A percentile compares a stretch with the other conserved stretches of the same genome.
Conservation (phyloP, 2,888 invertebrate species). For the Hydrotaea cyrtoneurina region DNA sequence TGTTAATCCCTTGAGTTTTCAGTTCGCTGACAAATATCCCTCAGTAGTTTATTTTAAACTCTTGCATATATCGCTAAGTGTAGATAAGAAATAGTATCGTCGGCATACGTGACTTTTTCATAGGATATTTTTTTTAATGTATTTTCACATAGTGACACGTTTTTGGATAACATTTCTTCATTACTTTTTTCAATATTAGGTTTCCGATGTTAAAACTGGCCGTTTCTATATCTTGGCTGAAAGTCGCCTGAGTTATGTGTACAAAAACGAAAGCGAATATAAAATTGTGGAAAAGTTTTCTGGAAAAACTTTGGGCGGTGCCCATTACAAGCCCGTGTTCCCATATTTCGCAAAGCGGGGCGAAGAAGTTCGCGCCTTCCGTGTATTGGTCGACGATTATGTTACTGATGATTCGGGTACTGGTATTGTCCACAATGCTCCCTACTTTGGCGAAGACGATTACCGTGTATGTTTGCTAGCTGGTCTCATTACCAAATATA, state of each 20-base stretch:
- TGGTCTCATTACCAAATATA: constrained; percentile 93
- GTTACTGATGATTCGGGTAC: constrained; percentile 98
- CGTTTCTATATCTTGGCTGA: constrained; percentile 93
- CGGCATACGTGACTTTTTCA: too few species aligned
- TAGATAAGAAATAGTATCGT: too few species aligned
- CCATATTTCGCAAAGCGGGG: constrained; percentile 88
- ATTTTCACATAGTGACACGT: too few species aligned
- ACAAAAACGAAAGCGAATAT: constrained; percentile 90
- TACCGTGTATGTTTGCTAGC: constrained; percentile 89
- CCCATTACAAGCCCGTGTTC: constrained; percentile 94
- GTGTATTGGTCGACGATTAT: constrained; percentile 93
- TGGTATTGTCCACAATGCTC: constrained; percentile 98
- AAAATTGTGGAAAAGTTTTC: constrained; percentile 89
- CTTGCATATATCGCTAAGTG: too few species aligned
- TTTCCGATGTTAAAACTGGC: constrained; percentile 86
- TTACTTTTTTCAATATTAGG: constrained; percentile 70
- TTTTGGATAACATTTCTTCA: too few species aligned
- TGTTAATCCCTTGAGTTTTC: too few species aligned
- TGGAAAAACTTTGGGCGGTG: constrained; percentile 89
- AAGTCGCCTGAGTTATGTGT: constrained; percentile 88
- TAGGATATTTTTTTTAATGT: too few species aligned
- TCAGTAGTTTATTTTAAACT: too few species aligned
- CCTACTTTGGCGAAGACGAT: constrained; percentile 99
- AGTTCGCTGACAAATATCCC: too few species aligned
- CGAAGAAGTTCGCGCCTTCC: constrained; percentile 86